Percentiles rank a stretch among this genome's conserved stretches.
phyloP scores from a whole-genome alignment of 1,140 invertebrate genomes.

The Sycophaga agraensis region DNA sequence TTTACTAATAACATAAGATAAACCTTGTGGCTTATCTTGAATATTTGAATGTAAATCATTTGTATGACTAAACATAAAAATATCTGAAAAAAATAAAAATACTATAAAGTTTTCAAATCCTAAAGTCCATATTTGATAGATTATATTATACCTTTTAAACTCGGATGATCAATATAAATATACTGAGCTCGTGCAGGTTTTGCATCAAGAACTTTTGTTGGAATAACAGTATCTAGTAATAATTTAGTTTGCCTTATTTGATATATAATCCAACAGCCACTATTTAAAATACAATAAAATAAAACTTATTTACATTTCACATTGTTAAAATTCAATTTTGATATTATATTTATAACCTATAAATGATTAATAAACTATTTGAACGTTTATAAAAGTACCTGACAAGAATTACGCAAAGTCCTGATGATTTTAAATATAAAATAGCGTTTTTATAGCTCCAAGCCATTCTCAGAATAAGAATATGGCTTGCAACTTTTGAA shows the following conservation, averaged over 20 bases:
- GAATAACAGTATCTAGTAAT: conserved; percentile 42
- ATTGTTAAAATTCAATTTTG: not conserved
- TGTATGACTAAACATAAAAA: conserved; percentile 40
- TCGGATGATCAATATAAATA: conserved; percentile 55
- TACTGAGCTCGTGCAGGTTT: conserved; percentile 49
- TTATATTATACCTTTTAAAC: conserved; percentile 43
- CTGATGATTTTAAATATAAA: conserved; percentile 45
- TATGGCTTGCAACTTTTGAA: conserved; percentile 51
- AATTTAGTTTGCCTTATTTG: conserved; percentile 46
- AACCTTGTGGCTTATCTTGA: conserved; percentile 33
- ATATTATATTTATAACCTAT: conserved; percentile 15
- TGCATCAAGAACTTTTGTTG: conserved; percentile 45
- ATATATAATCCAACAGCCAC: conserved; percentile 49
- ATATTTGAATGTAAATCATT: conserved; percentile 39
- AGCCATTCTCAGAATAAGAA: conserved; percentile 45
- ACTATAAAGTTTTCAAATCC: not conserved
- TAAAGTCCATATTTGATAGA: not conserved
- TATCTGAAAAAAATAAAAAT: conserved; percentile 38
- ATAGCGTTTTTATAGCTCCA: conserved; percentile 34
- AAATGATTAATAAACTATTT: not conserved
- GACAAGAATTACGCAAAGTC: conserved; percentile 40
- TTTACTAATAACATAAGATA: conserved; percentile 39
- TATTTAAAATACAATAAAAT: conserved; percentile 26
- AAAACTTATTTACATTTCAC: not conserved
- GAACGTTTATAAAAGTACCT: conserved; percentile 39